Evolutionary conservation across 2,888 invertebrate species (phyloP).

Genomic region (Drosophila nr. perissopoda): DNA sequence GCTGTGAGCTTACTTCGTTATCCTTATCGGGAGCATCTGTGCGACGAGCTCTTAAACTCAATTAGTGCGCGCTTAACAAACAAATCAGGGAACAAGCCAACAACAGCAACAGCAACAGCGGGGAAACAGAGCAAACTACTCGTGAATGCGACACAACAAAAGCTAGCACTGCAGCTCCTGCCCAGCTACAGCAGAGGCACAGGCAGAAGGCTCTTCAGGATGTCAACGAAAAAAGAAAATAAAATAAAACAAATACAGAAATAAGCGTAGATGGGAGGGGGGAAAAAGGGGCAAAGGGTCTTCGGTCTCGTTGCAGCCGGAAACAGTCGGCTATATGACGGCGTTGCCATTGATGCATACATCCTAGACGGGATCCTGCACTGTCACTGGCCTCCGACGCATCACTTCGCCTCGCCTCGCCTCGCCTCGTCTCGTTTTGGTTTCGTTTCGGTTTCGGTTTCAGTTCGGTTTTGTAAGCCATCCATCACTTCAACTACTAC

Average conservation of each 20-base stretch:
- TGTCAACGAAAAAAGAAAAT: conserved; percentile 56
- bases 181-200: conserved; percentile 13
- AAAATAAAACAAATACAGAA: conserved; percentile 16
- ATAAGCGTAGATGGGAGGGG: neutral
- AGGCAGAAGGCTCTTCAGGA: conserved; percentile 61
- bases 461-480: conserved; percentile 27
- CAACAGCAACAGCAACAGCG: conserved; percentile 2
- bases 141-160: conserved; percentile 39
- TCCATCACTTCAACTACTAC: conserved; percentile 61
- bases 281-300: neutral
- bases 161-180: conserved; percentile 23
- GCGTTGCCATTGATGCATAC: conserved; percentile 71
- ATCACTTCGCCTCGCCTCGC: neutral
- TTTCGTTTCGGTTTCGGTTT: conserved; percentile 20
- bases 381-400: conserved; percentile 18
- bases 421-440: neutral
- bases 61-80: conserved; percentile 75
- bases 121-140: conserved; percentile 27
- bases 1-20: conserved; percentile 32
- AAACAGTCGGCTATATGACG: conserved; percentile 60
- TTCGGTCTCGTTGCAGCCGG: conserved; percentile 59
- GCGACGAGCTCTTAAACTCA: conserved; percentile 64
- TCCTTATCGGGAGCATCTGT: conserved; percentile 58
- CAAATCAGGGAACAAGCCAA: conserved; percentile 52
- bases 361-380: conserved; percentile 55